phyloP scores from a whole-genome alignment of 2,113 vertebrate genomes.

The Rhinoderma darwinii region DNA sequence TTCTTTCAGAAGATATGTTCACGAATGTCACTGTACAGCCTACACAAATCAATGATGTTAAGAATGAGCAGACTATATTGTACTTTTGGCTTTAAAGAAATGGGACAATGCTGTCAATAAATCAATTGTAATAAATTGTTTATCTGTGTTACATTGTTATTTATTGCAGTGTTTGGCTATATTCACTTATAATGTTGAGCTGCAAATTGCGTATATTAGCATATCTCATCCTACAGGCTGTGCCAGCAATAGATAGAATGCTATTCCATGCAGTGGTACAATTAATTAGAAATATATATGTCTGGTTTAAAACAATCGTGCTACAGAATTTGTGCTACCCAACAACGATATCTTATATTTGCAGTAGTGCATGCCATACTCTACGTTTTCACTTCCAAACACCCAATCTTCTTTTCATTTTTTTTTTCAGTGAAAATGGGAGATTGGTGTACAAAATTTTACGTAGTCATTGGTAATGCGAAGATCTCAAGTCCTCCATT shows the following conservation, averaged over 20 bases:
- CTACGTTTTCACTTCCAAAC: neutral
- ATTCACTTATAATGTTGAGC: constrained; percentile 16
- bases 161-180: constrained; percentile 35
- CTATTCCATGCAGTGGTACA: neutral
- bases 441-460: neutral
- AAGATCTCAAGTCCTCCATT: neutral
- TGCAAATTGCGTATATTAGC: constrained; percentile 31
- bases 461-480: neutral
- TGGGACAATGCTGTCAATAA: constrained; percentile 31
- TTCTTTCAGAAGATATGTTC: constrained; percentile 15
- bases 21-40: neutral
- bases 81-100: constrained; percentile 26
- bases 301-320: neutral
- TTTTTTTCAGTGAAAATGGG: neutral
- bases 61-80: constrained; percentile 23
- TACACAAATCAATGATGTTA: constrained; percentile 31
- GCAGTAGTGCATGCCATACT: neutral
- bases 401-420: no score
- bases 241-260: neutral
- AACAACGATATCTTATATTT: neutral
- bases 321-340: no score
- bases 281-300: neutral
- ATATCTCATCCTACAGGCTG: neutral
- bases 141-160: constrained; percentile 39
- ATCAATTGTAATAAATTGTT: constrained; percentile 43